A percentile compares a stretch with the other conserved stretches of the same genome.
These are phyloP conservation scores for Tachypleus tridentatus DNA, from an alignment of 1,140 invertebrate genomes.

Conservation along the genomic window DNA sequence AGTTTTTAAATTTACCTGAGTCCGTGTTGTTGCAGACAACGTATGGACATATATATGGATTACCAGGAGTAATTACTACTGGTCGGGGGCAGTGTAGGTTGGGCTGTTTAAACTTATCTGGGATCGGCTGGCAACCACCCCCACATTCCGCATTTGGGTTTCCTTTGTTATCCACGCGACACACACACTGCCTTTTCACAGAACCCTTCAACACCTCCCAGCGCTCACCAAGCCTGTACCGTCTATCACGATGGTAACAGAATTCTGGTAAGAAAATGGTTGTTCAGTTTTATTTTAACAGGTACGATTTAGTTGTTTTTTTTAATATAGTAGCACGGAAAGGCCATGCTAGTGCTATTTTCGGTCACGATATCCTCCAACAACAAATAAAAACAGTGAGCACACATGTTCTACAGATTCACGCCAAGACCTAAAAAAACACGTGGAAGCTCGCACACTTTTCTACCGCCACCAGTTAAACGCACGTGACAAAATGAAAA, in stretches of 20 bases:
- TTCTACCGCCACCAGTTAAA: too few relatives aligned
- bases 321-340: too few relatives aligned
- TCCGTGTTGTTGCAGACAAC: constrained; percentile 27
- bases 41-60: constrained; percentile 26
- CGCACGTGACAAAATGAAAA: too few relatives aligned
- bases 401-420: too few relatives aligned
- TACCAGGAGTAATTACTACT: constrained; percentile 22
- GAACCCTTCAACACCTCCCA: constrained; percentile 20
- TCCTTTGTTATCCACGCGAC: constrained; percentile 6
- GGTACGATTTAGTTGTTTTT: too few relatives aligned
- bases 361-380: too few relatives aligned
- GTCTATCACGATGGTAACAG: constrained; percentile 20
- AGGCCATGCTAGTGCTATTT: too few relatives aligned
- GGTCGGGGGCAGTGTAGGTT: constrained; percentile 22
- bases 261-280: constrained; percentile 8
- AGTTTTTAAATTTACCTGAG: constrained; percentile 15
- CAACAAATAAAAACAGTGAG: too few relatives aligned
- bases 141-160: constrained; percentile 21
- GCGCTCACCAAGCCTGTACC: constrained; percentile 22
- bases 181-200: constrained; percentile 8
- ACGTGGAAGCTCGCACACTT: too few relatives aligned
- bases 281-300: too few relatives aligned
- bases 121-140: constrained; percentile 23
- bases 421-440: too few relatives aligned
- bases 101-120: constrained; percentile 19